phyloP scores from a whole-genome alignment of 2,797 vertebrate genomes.

The Gymnopithys bicolor region DNA sequence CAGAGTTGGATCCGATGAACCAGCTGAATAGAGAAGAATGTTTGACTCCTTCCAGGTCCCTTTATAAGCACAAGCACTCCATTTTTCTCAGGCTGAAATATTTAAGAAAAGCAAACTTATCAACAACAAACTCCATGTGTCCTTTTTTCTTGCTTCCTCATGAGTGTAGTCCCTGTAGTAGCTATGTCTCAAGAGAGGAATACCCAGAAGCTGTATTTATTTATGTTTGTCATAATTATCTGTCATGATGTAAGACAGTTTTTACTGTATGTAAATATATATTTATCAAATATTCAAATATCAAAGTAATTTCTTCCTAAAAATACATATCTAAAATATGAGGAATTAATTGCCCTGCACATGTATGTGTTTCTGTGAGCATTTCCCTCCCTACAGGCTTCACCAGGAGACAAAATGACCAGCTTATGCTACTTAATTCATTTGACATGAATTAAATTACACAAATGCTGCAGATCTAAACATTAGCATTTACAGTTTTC shows the following conservation, averaged over 20 bases:
- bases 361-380: not conserved
- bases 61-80: not conserved
- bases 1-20: not conserved
- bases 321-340: not conserved
- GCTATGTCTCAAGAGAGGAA: not conserved
- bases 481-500: not conserved
- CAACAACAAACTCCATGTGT: accelerated
- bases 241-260: not conserved
- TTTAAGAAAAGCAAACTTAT: not conserved
- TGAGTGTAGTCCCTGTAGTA: not conserved
- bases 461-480: not conserved
- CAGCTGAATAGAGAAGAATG: not conserved
- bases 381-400: not conserved
- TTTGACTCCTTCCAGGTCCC: not conserved
- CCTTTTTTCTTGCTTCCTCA: not conserved
- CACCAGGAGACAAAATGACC: not conserved
- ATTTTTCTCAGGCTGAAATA: not conserved
- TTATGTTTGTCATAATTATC: not conserved
- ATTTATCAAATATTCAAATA: not conserved
- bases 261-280: not conserved
- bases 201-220: not conserved
- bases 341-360: not conserved
- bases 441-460: not conserved
- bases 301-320: not conserved
- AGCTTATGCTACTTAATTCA: not conserved